Percentiles rank a stretch among this genome's conserved stretches.
phyloP scores from a whole-genome alignment of 1,140 invertebrate species.

The Drosophila tsacasi region DNA sequence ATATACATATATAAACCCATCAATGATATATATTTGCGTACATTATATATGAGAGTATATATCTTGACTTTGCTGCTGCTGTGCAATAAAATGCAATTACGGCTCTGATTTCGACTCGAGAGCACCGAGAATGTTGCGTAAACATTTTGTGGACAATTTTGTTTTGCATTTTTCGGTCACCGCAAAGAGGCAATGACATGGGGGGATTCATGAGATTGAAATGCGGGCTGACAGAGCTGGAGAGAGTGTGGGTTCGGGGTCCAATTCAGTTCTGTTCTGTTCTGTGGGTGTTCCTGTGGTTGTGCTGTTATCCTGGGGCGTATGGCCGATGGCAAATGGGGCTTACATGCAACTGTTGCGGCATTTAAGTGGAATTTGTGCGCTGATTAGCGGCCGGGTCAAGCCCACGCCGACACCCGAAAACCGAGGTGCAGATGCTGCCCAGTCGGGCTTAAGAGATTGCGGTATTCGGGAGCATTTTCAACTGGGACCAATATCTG shows the following conservation, averaged over 20 bases:
- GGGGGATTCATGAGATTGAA: conserved; percentile 9
- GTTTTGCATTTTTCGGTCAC: conserved; percentile 60
- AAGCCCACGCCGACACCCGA: conserved; percentile 15
- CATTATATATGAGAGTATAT: conserved; percentile 37
- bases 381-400: conserved; percentile 66
- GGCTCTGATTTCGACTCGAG: conserved; percentile 54
- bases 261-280: neutral
- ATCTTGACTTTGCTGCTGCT: conserved; percentile 38
- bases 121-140: conserved; percentile 55
- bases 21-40: conserved; percentile 37
- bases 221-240: neutral
- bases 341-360: conserved; percentile 53
- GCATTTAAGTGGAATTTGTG: conserved; percentile 74
- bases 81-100: conserved; percentile 78
- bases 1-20: conserved; percentile 18
- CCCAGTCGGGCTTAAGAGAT: conserved; percentile 58
- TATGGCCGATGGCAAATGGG: conserved; percentile 27
- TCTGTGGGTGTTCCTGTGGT: conserved; percentile 11
- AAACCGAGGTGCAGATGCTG: conserved; percentile 45
- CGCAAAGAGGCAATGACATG: conserved; percentile 42
- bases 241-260: neutral
- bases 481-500: conserved; percentile 14
- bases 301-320: conserved; percentile 26
- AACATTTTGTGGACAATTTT: conserved; percentile 75
- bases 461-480: conserved; percentile 42